Evolutionary conservation across 2,113 vertebrate genomes (phyloP).

Genomic region (Chascanopsetta lugubris): DNA sequence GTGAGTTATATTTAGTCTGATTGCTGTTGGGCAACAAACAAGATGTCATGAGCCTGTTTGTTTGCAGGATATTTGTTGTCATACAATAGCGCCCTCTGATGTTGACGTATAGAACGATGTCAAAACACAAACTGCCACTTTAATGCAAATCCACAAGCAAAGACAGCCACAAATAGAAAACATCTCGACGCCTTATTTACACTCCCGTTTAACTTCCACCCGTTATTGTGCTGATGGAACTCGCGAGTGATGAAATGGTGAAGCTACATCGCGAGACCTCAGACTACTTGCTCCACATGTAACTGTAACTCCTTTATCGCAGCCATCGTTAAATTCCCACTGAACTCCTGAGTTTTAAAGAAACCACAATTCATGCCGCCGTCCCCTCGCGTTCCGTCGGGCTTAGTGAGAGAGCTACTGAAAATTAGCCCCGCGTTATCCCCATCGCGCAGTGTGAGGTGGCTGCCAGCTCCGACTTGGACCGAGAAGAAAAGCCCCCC

Average conservation of each 20-base stretch:
- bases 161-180: constrained; percentile 39
- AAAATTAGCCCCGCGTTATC: constrained; percentile 53
- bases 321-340: constrained; percentile 53
- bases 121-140: too few species aligned
- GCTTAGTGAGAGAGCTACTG: constrained; percentile 64
- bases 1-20: too few species aligned
- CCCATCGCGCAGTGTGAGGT: constrained; percentile 34
- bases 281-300: constrained; percentile 72
- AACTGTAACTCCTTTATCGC: constrained; percentile 59
- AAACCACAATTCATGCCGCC: constrained; percentile 66
- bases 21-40: too few species aligned
- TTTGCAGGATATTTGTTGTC: too few species aligned
- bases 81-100: too few species aligned
- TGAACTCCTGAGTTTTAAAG: constrained; percentile 63
- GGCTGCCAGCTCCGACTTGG: constrained; percentile 44
- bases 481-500: constrained; percentile 50
- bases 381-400: constrained; percentile 51
- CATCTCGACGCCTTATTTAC: constrained; percentile 17
- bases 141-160: constrained; percentile 12
- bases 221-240: constrained; percentile 55
- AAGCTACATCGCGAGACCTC: constrained; percentile 49
- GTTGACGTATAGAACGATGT: too few species aligned
- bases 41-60: too few species aligned
- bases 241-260: constrained; percentile 49
- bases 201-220: constrained; percentile 6